Base-by-base conservation (phyloP, 1,140 invertebrate species). In the Acromyrmex heyeri region DNA sequence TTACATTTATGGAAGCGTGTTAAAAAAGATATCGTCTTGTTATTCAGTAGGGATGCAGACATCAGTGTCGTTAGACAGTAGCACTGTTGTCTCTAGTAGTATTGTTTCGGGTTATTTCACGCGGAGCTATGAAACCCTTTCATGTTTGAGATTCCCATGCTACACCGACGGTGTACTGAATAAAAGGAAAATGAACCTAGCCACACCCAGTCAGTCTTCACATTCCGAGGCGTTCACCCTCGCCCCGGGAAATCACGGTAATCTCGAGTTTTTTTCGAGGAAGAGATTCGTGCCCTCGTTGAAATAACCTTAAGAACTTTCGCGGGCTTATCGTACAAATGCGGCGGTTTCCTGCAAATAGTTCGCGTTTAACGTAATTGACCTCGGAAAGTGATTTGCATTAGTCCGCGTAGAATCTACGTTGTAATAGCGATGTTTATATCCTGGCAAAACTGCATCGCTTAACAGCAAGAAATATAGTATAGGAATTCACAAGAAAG, bases 81-180 rank as follows among this genome's bases (percentile, higher is more conserved):
- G 4, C 57, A 8, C 18, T 73, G 76, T 90, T 89, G 72, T 90
- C 87, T 87, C 77, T 53, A 72, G 53, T 75, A 75, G 65, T 78
- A 90, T 90, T 90, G 85, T 90, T 89, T 87, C 88, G 77, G 88
- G 48, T 89, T 90, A 88, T 90, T 90, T 89, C 88, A 87, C 85
- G 44, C 77, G 77, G 14, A 89, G 61, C 59, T 73, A 78, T 73
- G 77, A 87, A 57, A 48, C 14, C 48, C 78, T 89, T 89, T 89
- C 88, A 90, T 86, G 88, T 87, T 73, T 53, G 88, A 89, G 85
- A 78, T 89, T 59, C 53, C 78, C 57, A 64, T 62, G 72, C 77
- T 77, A 86, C 34, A 67, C 72, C 65, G 73, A 65, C 77, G 61
- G 69, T 1, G 73, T 87, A 90, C 89, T 90, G 86, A 90, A 90